Conservation (phyloP, 2,888 invertebrate genomes). For the Eremobia ochroleuca region DNA sequence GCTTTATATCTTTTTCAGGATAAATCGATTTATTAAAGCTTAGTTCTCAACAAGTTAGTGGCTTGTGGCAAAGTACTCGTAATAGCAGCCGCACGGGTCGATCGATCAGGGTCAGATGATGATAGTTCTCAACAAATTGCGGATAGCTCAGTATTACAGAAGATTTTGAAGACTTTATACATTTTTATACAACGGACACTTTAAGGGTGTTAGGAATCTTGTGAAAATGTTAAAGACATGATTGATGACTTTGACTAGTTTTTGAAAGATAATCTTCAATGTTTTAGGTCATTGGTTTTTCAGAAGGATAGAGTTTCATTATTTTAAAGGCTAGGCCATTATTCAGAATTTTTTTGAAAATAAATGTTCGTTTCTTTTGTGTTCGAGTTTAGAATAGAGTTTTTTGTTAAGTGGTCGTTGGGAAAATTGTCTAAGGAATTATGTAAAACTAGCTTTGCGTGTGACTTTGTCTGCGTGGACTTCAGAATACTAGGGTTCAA, state of each 20-base stretch:
- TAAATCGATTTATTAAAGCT: too few relatives aligned
- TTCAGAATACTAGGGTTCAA: too few relatives aligned
- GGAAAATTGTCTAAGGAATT: background rate
- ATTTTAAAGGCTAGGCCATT: conserved; percentile 2
- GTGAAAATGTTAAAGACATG: conserved; percentile 9
- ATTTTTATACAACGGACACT: background rate
- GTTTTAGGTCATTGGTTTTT: conserved; percentile 11
- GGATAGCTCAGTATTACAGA: background rate
- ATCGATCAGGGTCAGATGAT: too few relatives aligned
- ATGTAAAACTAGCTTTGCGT: background rate
- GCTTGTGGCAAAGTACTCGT: too few relatives aligned
- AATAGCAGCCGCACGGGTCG: too few relatives aligned
- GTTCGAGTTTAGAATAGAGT: background rate
- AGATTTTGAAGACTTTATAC: background rate
- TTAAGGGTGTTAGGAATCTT: background rate
- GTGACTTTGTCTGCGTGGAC: background rate
- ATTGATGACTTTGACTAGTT: conserved; percentile 36
- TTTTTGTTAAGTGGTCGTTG: background rate
- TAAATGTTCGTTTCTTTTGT: background rate
- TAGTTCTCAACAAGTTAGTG: too few relatives aligned
- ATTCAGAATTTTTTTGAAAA: background rate
- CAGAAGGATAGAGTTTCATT: background rate
- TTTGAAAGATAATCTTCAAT: background rate
- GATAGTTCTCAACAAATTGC: conserved; percentile 14
- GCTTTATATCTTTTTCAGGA: too few relatives aligned